Evolutionary conservation across 92 coral and sea anemone species (phyloP).

Genomic region (Zoanthus sansibaricus): DNA sequence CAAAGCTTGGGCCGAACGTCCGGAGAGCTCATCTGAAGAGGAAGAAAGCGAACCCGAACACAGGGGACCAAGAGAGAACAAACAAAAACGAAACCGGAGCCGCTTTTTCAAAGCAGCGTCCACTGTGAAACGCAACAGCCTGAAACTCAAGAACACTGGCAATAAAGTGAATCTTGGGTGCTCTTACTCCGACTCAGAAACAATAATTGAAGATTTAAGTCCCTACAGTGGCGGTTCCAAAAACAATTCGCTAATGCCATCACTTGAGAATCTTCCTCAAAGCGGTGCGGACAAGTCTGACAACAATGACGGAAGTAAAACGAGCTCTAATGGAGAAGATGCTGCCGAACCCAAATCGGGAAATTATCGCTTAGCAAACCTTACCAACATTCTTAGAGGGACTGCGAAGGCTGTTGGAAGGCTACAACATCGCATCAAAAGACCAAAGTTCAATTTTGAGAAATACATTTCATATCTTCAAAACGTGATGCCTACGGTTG

Average conservation of each 20-base stretch:
- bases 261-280: neutral
- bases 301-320: slow-evolving; percentile 34
- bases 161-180: neutral
- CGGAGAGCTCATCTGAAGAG: slow-evolving; percentile 88
- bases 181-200: slow-evolving; percentile 62
- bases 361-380: slow-evolving; percentile 72
- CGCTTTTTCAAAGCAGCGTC: slow-evolving; percentile 34
- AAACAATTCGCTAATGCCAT: slow-evolving; percentile 16
- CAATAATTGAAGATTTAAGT: slow-evolving; percentile 32
- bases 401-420: slow-evolving; percentile 91
- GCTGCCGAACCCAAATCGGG: slow-evolving; percentile 57
- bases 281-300: slow-evolving; percentile 66
- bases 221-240: neutral
- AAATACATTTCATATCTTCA: slow-evolving; percentile 90
- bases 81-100: slow-evolving; percentile 48
- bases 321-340: neutral
- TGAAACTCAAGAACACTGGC: neutral
- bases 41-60: slow-evolving; percentile 70
- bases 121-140: slow-evolving; percentile 18
- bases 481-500: slow-evolving; percentile 82
- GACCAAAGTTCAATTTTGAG: slow-evolving; percentile 93
- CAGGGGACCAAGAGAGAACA: slow-evolving; percentile 55
- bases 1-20: slow-evolving; percentile 97
- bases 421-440: slow-evolving; percentile 73
- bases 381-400: slow-evolving; percentile 71